A percentile compares a stretch with the other conserved stretches of the same genome.
Evolutionary conservation across 2,113 vertebrate species (phyloP).

Genomic region (Urocolius indicus): DNA sequence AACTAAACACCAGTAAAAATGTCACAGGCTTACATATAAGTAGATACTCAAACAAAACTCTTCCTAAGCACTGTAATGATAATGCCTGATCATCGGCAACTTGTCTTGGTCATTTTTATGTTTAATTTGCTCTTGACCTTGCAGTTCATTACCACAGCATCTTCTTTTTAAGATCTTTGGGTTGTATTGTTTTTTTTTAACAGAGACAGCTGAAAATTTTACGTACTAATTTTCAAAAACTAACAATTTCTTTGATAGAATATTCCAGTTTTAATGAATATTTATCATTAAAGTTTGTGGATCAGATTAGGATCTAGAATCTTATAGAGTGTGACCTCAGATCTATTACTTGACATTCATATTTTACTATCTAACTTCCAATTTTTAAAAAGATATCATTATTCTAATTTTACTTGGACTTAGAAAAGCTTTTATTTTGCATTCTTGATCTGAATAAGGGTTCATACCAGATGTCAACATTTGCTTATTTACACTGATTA

Average conservation of each 20-base stretch:
- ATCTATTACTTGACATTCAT: not conserved
- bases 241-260: not conserved
- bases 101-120: not conserved
- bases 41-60: not conserved
- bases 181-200: not conserved
- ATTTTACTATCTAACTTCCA: not conserved
- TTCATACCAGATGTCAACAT: not conserved
- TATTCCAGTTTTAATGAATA: not conserved
- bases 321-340: not conserved
- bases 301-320: not conserved
- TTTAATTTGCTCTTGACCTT: not conserved
- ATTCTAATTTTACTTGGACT: not conserved
- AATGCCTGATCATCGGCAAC: not conserved
- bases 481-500: not conserved
- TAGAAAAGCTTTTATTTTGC: not conserved
- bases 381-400: not conserved
- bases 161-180: not conserved
- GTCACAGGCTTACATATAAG: not conserved
- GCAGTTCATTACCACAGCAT: not conserved
- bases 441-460: not conserved
- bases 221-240: not conserved
- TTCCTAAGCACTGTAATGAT: not conserved
- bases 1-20: not conserved
- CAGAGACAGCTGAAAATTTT: not conserved
- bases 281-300: not conserved